phyloP scores from a whole-genome alignment of 2,797 vertebrate genomes.

The Aotus griseimembra region DNA sequence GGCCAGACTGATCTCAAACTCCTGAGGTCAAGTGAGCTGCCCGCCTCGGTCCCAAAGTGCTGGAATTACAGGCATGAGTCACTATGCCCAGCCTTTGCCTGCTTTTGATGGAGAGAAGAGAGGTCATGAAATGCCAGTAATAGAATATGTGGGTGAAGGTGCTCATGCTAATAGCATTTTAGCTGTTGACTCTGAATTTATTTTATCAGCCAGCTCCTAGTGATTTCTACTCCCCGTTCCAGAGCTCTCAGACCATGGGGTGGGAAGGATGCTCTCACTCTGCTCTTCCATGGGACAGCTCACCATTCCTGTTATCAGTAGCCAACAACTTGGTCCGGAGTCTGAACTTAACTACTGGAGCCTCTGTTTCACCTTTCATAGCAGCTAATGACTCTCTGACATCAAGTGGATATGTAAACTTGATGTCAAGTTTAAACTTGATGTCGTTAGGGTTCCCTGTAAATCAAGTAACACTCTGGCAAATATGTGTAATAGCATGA shows the following conservation, averaged over 20 bases:
- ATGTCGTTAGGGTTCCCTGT: not conserved
- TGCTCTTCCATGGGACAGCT: not conserved
- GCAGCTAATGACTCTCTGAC: not conserved
- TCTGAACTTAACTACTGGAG: not conserved
- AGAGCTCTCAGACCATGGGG: not conserved
- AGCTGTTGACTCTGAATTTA: not conserved
- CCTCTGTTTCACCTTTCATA: not conserved
- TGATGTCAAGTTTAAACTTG: no score
- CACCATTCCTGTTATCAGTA: not conserved
- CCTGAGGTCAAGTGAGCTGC: no score
- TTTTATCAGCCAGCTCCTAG: not conserved
- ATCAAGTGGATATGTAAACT: constrained; percentile 27
- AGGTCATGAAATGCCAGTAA: not conserved
- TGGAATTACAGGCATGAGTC: not conserved
- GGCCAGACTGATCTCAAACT: no score
- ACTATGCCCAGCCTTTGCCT: not conserved
- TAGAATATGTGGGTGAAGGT: not conserved
- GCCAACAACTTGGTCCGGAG: not conserved
- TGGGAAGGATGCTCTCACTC: not conserved
- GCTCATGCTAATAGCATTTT: not conserved
- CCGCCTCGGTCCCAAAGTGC: not conserved
- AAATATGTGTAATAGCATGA: constrained; percentile 27
- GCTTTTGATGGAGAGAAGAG: not conserved
- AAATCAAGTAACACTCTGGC: constrained; percentile 41
- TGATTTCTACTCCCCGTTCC: not conserved